Base-by-base conservation (phyloP, 2,888 invertebrate species). In the Eristalis intricaria region DNA sequence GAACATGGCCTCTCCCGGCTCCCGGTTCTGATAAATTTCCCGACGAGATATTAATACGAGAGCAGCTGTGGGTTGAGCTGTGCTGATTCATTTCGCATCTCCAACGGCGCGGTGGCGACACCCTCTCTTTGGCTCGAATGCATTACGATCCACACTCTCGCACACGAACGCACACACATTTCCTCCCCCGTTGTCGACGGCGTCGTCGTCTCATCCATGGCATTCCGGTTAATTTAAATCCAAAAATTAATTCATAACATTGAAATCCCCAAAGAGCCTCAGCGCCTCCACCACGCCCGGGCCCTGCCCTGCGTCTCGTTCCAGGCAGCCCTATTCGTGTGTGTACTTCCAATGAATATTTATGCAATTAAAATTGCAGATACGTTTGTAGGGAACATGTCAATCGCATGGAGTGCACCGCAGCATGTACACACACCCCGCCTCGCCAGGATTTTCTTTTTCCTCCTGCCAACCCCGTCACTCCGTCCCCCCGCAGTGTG, bases 351-450 rank as follows among this genome's bases (percentile, higher is more conserved):
- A 88, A 89, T 90, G 90, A 90, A 90, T 91, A 90, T 91, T 91
- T 91, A 91, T 91, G 91, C 91, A 91, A 91, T 91, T 91, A 91
- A 91, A 91, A 91, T 91, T 91, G 91, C 90, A 91, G 91, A 91
- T 91, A 87, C 76, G 84, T 56, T 87, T 76, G 83, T 79, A 79
- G 83, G 68, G 87, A 84, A 79, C 79, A 87, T 75, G 79, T 84
- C 87, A 87, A 87, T 84, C 79, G 68, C 79, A 84, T 68, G 68
- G 75, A 84, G 84, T 87, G 84, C 79, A 83, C 75, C 69, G 68
- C 79, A n/a, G 66, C 76, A 56, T 65, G 71, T 65, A 60, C 79
- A 8, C 22, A 13, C 11, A 1, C 26, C 19, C 4, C 38, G 19
- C 50, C 60, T 43, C 43, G 43, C n/a, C 19, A 50, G 5, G 50